Evolutionary conservation across 2,113 vertebrate species (phyloP).

Genomic region (Dasyurus viverrinus): DNA sequence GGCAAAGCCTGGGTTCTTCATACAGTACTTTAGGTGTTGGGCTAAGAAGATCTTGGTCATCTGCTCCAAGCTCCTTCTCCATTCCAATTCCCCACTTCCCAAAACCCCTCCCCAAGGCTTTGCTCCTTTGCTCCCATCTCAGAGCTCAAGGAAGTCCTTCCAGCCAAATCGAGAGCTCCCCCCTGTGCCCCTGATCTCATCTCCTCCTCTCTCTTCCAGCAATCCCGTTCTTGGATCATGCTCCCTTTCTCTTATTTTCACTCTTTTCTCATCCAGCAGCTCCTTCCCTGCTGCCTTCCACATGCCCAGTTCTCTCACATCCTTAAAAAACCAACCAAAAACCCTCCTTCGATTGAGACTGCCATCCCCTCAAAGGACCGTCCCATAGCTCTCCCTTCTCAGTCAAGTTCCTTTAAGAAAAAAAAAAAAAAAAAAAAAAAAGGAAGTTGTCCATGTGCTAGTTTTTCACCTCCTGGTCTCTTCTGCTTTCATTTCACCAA

Average conservation of each 20-base stretch:
- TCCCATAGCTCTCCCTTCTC: background rate
- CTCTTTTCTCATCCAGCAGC: background rate
- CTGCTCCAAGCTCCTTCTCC: background rate
- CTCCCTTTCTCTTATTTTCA: background rate
- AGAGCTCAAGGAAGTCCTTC: background rate
- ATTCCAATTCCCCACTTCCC: background rate
- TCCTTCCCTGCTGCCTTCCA: background rate
- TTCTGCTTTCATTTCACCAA: background rate
- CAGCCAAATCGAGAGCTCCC: background rate
- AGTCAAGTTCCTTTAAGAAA: background rate
- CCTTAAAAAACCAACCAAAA: background rate
- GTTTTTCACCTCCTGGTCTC: background rate
- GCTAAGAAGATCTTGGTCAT: slow-evolving; percentile 11
- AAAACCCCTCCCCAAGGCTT: background rate
- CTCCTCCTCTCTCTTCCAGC: background rate
- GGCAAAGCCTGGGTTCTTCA: background rate
- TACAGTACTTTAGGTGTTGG: background rate
- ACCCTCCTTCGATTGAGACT: background rate
- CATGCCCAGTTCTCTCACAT: background rate
- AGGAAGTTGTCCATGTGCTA: background rate
- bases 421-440: no score
- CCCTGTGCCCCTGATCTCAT: background rate
- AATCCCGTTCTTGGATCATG: background rate
- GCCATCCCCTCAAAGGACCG: background rate
- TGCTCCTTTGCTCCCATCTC: background rate